These are phyloP conservation scores for Lobophora halterata DNA, from an alignment of 2,888 invertebrate species.

Conservation along the genomic window DNA sequence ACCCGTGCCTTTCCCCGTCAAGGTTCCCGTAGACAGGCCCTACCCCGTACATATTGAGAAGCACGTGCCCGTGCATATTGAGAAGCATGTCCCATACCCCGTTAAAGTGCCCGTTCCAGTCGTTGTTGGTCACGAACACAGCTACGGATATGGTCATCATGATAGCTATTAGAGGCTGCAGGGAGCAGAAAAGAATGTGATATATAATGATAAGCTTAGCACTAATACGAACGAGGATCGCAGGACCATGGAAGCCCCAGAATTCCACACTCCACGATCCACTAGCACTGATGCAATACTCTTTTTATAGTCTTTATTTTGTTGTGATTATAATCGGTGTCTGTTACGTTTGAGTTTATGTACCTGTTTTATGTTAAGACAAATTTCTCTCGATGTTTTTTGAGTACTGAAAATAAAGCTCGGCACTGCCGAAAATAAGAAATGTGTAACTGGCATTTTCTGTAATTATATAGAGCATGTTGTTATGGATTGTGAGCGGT, in stretches of 20 bases:
- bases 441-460: constrained; percentile 45
- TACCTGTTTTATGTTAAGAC: constrained; percentile 74
- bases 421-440: constrained; percentile 52
- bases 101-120: constrained; percentile 82
- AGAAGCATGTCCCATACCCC: constrained; percentile 82
- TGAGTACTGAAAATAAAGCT: constrained; percentile 53
- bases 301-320: constrained; percentile 54
- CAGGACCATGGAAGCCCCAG: constrained; percentile 57
- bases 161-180: constrained; percentile 78
- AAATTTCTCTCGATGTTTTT: constrained; percentile 30
- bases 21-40: constrained; percentile 82
- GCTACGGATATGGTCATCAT: constrained; percentile 76
- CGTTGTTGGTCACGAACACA: constrained; percentile 68
- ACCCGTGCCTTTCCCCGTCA: constrained; percentile 84
- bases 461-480: constrained; percentile 43
- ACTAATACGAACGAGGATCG: constrained; percentile 59
- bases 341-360: constrained; percentile 76
- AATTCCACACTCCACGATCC: constrained; percentile 55
- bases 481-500: constrained; percentile 51
- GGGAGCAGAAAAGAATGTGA: constrained; percentile 79
- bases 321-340: constrained; percentile 58
- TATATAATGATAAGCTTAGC: constrained; percentile 78
- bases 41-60: constrained; percentile 85
- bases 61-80: constrained; percentile 82
- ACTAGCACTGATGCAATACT: constrained; percentile 68